Evolutionary conservation across 2,113 vertebrate genomes (phyloP).

Genomic region (Ochotona curzoniae): DNA sequence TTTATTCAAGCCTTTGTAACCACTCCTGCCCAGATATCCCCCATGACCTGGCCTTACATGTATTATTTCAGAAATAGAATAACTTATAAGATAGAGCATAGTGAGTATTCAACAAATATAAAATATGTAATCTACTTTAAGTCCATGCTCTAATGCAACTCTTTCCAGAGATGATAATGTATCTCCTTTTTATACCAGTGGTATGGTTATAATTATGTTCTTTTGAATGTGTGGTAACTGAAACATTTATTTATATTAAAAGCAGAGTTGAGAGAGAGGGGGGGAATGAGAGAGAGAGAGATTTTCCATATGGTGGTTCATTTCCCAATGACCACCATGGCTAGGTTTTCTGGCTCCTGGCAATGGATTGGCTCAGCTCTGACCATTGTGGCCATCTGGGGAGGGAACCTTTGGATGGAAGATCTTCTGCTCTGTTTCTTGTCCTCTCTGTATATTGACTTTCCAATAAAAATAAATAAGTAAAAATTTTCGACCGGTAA

Average conservation of each 20-base stretch:
- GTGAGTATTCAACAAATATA: not conserved
- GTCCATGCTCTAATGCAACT: not conserved
- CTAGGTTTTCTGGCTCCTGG: too few species aligned
- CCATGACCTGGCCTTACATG: not conserved
- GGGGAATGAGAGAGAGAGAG: not conserved
- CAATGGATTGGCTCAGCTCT: too few species aligned
- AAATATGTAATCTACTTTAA: not conserved
- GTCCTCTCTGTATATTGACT: too few species aligned
- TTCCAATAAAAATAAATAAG: not conserved
- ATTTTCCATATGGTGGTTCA: too few species aligned
- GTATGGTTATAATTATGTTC: not conserved
- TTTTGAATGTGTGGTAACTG: not conserved
- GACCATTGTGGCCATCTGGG: too few species aligned
- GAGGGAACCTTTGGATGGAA: too few species aligned
- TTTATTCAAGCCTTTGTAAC: not conserved
- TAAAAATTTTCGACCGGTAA: not conserved
- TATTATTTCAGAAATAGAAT: not conserved
- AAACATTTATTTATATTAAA: too few species aligned
- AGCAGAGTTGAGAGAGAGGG: not conserved
- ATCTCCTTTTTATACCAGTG: not conserved
- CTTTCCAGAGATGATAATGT: not conserved
- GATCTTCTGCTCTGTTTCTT: too few species aligned
- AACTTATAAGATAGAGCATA: not conserved
- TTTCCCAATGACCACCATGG: too few species aligned
- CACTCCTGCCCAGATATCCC: not conserved